Conservation (phyloP, 53 echinoderm and acorn worm genomes). For the Crossaster papposus region DNA sequence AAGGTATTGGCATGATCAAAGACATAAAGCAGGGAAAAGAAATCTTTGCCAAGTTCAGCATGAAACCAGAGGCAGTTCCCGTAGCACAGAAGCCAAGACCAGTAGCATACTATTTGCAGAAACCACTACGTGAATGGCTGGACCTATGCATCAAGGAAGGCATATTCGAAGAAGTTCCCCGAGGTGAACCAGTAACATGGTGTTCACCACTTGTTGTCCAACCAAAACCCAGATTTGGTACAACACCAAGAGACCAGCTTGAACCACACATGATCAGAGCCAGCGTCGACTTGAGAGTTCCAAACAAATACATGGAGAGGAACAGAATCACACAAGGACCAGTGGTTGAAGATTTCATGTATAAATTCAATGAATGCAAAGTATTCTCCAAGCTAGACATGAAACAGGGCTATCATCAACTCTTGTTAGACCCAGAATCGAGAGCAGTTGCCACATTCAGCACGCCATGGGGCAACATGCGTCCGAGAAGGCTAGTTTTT, state of each 20-base stretch:
- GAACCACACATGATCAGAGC: constrained; percentile 51
- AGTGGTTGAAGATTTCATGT: constrained; percentile 68
- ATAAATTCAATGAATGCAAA: too few relatives aligned
- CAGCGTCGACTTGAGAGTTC: constrained; percentile 71
- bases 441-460: too few relatives aligned
- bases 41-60: constrained; percentile 61
- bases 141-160: constrained; percentile 64
- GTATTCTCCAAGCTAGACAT: too few relatives aligned
- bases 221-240: constrained; percentile 58
- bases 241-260: constrained; percentile 59
- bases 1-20: constrained; percentile 58
- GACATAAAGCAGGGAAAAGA: constrained; percentile 55
- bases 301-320: constrained; percentile 71
- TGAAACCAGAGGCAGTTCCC: constrained; percentile 61
- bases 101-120: constrained; percentile 65
- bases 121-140: constrained; percentile 60
- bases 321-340: constrained; percentile 61
- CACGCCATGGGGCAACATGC: constrained; percentile 72
- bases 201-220: constrained; percentile 74
- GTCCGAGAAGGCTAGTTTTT: constrained; percentile 66
- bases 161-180: constrained; percentile 62
- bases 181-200: constrained; percentile 57
- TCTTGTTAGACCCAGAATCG: too few relatives aligned
- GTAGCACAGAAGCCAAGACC: constrained; percentile 71
- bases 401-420: too few relatives aligned